phyloP scores from a whole-genome alignment of 2,113 vertebrate species.

The Dasyornis broadbenti region DNA sequence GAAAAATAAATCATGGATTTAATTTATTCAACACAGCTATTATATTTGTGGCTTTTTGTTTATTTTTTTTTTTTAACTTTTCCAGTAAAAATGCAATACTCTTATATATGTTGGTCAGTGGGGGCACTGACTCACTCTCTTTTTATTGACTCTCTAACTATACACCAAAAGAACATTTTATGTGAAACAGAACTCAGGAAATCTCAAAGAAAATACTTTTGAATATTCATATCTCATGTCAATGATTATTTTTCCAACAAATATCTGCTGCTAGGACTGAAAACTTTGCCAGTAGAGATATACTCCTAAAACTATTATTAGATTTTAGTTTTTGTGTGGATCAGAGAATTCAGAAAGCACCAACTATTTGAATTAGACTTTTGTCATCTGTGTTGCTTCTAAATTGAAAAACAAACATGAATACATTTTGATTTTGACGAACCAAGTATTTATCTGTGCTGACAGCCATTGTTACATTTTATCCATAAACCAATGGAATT shows the following conservation, averaged over 20 bases:
- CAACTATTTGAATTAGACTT: not conserved
- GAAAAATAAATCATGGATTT: too few species aligned
- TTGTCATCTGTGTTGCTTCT: not conserved
- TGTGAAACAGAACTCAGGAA: not conserved
- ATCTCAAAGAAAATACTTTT: not conserved
- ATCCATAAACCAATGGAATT: not conserved
- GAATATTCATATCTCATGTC: not conserved
- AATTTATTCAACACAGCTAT: not conserved
- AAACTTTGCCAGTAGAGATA: not conserved
- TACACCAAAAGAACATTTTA: not conserved
- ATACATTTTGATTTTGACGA: conserved; percentile 3
- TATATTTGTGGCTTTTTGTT: not conserved
- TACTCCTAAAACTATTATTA: not conserved
- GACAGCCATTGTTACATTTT: not conserved
- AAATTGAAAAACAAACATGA: not conserved
- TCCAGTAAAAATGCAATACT: not conserved
- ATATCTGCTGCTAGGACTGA: not conserved
- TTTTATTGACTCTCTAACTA: not conserved
- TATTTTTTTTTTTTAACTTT: not conserved
- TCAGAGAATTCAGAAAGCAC: not conserved
- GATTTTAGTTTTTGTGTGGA: not conserved
- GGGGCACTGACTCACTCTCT: not conserved
- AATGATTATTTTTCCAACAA: not conserved
- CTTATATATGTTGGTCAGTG: not conserved
- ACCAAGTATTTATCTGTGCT: not conserved